Base-by-base conservation (phyloP, 2,113 vertebrate genomes). In the Apteryx mantelli region DNA sequence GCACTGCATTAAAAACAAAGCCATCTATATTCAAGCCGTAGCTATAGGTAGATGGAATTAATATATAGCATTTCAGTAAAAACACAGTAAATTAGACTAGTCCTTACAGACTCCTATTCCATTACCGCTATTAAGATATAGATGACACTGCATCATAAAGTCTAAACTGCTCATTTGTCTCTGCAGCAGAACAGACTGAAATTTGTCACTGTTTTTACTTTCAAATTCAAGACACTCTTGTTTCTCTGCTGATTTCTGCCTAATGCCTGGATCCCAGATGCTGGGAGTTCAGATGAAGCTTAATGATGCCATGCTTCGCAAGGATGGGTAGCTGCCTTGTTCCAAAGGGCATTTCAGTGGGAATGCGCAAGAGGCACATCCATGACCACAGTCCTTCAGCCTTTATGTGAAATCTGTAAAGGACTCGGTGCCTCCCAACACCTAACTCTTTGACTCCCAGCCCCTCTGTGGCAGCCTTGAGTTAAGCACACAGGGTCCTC, bases 21-120 rank as follows among this genome's bases (percentile, higher is more conserved):
- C 63, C 38, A 92, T 91, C 65, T 69, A 28, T 73, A 90, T 69
- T 24, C 38, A 83, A 79, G 48, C 9, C 82, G 50, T 76, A 86
- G 44, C 61, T 60, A 65, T 46, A 79, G 52, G 71, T 84, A 71
- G 69, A 55, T 86, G 61, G 87, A 93, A 90, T 84, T 88, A 81
- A 61, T 83, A 73, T 74, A 75, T 7, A 83, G 10, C 42, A 76
- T 96, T 96, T 95, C 53, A 90, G 13, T 86, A 93, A 94, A 89
- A 95, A 20, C 52, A 66, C 26, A 46, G 16, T 61, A 96, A 82
- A 94, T 96, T 82, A 75, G 78, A 86, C 96, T 93, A 88, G 24
- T 36, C 53, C 36, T 93, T 84, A 77, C 9, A 84, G 66, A 78
- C 36, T 91, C 82, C 79, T 79, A 20, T 71, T 48, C 34, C 46